Base-by-base conservation (phyloP, 2,888 invertebrate species). In the Ctena decussata region DNA sequence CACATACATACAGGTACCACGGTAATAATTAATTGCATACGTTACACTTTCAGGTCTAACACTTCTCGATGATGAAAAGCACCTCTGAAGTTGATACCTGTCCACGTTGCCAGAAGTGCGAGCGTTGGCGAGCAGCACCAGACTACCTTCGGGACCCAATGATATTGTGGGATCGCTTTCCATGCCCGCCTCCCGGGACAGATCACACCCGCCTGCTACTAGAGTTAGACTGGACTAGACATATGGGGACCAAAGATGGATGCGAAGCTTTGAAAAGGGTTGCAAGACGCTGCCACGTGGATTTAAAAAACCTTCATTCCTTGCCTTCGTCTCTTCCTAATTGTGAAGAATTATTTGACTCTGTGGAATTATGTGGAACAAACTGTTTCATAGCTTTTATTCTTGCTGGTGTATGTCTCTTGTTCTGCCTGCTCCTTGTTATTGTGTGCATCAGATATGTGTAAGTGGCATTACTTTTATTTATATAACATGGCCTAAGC, bases 361-460 rank as follows among this genome's bases (percentile, higher is more conserved):
- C 78, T 44, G 72, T 82, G 57, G 74, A 78, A 44, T 60, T 86
- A 57, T 89, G 89, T 83, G 89, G 89, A 57, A 84, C 84, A 24
- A 82, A 89, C 49, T 89, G 89, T 83, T 75, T 89, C 65, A 85
- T 89, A 72, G 89, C 89, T 44, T 80, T 89, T 27, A 85, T 85
- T 77, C 83, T 86, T 57, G 89, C 86, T 77, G 82, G 84, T 49
- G 85, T 89, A 39, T 89, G 80, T 57, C 78, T 86, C 60, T 69
- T 89, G 60, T 86, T 89, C 73, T 80, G 84, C 78, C 81, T 86
- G 65, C 79, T 89, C 15, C 83, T 89, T n/a, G 83, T 84, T 71
- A 77, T 89, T 73, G 86, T 89, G 49, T 89, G 89, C 79, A 80
- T 76, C 72, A 84, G 89, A 84, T 89, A 89, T 35, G 89, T 89